Evolutionary conservation across 2,888 invertebrate genomes (phyloP), one percentile per base, ranked within the genome.

Genomic region (Ophion slaviceki): DNA sequence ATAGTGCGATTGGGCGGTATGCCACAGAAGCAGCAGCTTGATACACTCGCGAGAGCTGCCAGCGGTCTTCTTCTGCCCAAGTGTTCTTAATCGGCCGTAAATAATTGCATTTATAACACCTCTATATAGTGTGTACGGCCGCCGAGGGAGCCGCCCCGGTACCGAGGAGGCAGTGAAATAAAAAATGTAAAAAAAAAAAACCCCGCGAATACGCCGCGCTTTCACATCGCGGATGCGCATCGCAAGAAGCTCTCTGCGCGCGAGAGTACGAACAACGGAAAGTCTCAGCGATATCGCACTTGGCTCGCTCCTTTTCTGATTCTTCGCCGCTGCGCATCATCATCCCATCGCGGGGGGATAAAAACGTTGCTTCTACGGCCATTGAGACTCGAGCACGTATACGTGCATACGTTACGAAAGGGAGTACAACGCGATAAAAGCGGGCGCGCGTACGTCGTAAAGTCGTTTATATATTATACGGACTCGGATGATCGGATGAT

Each of bases 91-190:
- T 94, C 93, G 93, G 92, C 91, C 93, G 93, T 93, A 92, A 93
- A 93, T 93, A 94, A 94, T 94, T 93, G 92, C 92, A 92, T 93
- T 94, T 93, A 93, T 93, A 93, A 91, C 93, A 92, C 93, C 92
- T 93, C 92, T 91, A 90, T 81, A 70, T 36, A 70, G 75, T 62
- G 83, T 86, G 81, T 78, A 72, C 90, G 90, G 83, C 89, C 88
- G 87, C 89, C 88, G 82, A 85, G 80, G 84, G 80, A 78, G 85
- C 78, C 83, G 80, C 70, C 68, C 78, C 45, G 53, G 53, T 32
- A 40, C 17, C 40, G 8, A 32, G 20, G 57, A 57, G 6, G 53
- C 53, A 1, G 61, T 24, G 62, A 61, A 57, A 59, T 47, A 79
- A 79, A 59, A 61, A 61, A 61, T 10, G 6, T 24, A 61, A 61